Base-by-base conservation (phyloP, 2,888 invertebrate species). In the Ochlodes sylvanus region DNA sequence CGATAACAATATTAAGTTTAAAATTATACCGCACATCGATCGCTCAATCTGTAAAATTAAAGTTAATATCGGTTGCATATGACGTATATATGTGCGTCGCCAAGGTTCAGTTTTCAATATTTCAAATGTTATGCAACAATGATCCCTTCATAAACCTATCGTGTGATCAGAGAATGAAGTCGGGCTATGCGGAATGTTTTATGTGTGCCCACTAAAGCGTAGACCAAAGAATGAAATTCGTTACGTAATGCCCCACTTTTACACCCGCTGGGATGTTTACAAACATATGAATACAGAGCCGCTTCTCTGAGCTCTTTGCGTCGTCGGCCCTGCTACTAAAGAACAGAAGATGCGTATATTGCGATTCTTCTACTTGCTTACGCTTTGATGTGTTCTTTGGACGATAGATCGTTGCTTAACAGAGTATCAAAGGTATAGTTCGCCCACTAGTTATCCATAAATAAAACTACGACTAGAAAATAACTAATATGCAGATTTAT, bases 241-340 rank as follows among this genome's bases (percentile, higher is more conserved):
- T 66, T 66, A 66, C 66, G 66, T 66, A 66, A 66, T 66, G 66
- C 66, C 66, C 66, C 66, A 66, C 66, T 66, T 66, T 66, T 66
- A 61, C 66, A 66, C 66, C 66, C 66, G 60, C 66, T 66, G 66
- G 66, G 66, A 66, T 66, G 66, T 67, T 67, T 67, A 67, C 66
- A 67, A 67, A 67, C 66, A 67, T 55, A 67, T 61, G 60, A 67
- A 61, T 67, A 61, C 65, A 61, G 60, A 60, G 60, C 42, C 60
- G 60, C 54, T 60, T 66, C 54, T 67, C 32, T 55, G 44, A 67
- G 66, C 60, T 67, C 60, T 67, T 67, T 67, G 66, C 66, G 66
- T 61, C 66, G 54, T 60, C 60, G 15, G 38, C 60, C 32, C 60
- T 58, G 17, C 58, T 55, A 66, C 58, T 54, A 55, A 55, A 67